Evolutionary conservation across 2,113 vertebrate species (phyloP), one percentile per base, ranked within the genome.

Genomic region (Puma concolor): DNA sequence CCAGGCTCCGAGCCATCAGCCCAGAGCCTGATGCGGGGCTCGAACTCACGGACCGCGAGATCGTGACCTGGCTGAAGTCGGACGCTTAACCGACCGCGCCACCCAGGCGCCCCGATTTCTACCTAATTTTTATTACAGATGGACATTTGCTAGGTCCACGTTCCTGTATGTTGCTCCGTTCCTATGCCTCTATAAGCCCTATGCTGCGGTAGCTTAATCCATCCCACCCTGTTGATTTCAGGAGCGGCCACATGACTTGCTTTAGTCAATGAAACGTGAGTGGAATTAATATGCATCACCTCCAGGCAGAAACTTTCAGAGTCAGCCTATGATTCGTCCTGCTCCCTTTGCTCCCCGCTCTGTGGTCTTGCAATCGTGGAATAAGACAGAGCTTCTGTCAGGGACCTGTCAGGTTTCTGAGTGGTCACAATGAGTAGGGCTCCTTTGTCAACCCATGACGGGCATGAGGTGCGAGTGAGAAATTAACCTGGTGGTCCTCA

Each of bases 241-340:
- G 33, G 4, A 17, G 16, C 38, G 71, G 19, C 66, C 52, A 8
- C 2, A 0, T 7, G 52, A 54, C 10, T 64, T 38, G 64, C 25
- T 4, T 27, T 41, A 27, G 23, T 63, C 33, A 64, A 44, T 36
- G 52, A 80, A 64, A 74, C 11, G 12, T 12, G 31, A 74, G n/a
- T 2, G 38, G 31, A 67, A 57, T 41, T n/a, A 12, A 50, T 0
- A 5, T 16, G 67, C 11, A 16, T 16, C 31, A 6, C 74, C 16
- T n/a, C n/a, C 14, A 1, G 21, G 41, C 15, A 89, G 57, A 80
- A 66, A 71, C 14, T 13, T 36, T 23, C 1, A 54, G 81, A 74
- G 23, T 38, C 19, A n/a, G 12, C 1, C 0, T 4, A 25, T 2
- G 15, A 50, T 41, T 67, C 57, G 41, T 50, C 36, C 0, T 5